Conservation (phyloP, 1,140 invertebrate species). For the Lepidurus couesii region DNA sequence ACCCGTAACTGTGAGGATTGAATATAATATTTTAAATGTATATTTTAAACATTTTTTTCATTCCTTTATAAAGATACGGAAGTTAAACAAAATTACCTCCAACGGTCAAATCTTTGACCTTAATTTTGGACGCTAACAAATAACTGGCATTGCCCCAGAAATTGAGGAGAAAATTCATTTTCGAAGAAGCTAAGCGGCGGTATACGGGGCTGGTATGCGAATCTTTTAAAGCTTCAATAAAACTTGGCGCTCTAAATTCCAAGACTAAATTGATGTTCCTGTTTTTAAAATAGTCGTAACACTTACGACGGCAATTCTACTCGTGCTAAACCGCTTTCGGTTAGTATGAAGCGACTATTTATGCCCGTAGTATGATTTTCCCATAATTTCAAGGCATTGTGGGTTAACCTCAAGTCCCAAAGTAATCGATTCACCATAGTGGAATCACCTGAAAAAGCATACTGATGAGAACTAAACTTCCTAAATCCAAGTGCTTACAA, state of each 20-base stretch:
- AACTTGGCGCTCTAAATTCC: not conserved
- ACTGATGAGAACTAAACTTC: not conserved
- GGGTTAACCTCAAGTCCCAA: constrained; percentile 25
- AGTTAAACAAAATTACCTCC: constrained; percentile 23
- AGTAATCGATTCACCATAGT: constrained; percentile 13
- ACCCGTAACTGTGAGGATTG: not conserved
- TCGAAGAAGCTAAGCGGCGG: constrained; percentile 8
- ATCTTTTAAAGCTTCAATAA: constrained; percentile 25
- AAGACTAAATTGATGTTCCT: no score
- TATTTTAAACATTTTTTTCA: no score
- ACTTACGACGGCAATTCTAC: constrained; percentile 25
- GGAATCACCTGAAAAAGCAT: constrained; percentile 24
- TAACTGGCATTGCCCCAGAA: constrained; percentile 19
- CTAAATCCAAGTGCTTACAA: not conserved
- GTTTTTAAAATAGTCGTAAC: not conserved
- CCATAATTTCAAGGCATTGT: constrained; percentile 25
- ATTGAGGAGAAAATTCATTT: not conserved
- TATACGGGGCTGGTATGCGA: constrained; percentile 12
- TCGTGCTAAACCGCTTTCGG: constrained; percentile 19
- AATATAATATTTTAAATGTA: not conserved
- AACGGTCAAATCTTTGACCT: constrained; percentile 10
- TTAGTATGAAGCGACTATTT: constrained; percentile 20
- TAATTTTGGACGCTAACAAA: constrained; percentile 27
- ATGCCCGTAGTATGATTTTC: not conserved
- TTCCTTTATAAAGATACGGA: not conserved